Percentiles rank a stretch among this genome's conserved stretches.
phyloP scores from a whole-genome alignment of 1,140 invertebrate species.

The Ostrea denselamellosa region DNA sequence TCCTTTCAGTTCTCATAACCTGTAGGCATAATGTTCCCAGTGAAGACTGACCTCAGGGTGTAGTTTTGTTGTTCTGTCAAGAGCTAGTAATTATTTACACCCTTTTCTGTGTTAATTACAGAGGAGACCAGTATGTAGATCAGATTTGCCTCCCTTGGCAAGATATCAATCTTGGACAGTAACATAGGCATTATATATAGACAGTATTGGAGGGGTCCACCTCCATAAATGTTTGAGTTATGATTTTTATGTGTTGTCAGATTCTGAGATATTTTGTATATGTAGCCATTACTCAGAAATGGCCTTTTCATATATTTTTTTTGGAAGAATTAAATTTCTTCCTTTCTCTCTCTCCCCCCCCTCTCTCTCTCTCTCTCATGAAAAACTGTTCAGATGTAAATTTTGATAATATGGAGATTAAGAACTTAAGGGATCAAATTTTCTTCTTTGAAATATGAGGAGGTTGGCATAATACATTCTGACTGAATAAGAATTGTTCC shows the following conservation, averaged over 20 bases:
- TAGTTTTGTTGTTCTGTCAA: neutral
- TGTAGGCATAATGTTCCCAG: neutral
- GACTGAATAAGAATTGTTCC: neutral
- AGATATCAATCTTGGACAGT: neutral
- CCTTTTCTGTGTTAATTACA: neutral
- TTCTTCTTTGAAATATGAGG: neutral
- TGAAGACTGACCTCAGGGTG: neutral
- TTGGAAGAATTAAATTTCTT: neutral
- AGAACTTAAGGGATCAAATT: neutral
- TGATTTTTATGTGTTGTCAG: slow-evolving; percentile 12
- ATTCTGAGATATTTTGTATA: neutral
- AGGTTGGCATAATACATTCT: neutral
- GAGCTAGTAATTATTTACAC: neutral
- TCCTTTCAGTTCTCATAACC: neutral
- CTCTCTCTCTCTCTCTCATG: no score
- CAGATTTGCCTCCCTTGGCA: slow-evolving; percentile 5
- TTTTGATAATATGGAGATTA: neutral
- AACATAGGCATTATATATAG: neutral
- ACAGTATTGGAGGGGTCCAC: neutral
- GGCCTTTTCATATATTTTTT: neutral
- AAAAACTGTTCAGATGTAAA: neutral
- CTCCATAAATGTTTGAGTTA: neutral
- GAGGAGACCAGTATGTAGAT: neutral
- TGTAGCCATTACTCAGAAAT: neutral
- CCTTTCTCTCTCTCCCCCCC: neutral